Evolutionary conservation across 1,140 invertebrate species (phyloP).

Genomic region (Caenorhabditis tropicalis): DNA sequence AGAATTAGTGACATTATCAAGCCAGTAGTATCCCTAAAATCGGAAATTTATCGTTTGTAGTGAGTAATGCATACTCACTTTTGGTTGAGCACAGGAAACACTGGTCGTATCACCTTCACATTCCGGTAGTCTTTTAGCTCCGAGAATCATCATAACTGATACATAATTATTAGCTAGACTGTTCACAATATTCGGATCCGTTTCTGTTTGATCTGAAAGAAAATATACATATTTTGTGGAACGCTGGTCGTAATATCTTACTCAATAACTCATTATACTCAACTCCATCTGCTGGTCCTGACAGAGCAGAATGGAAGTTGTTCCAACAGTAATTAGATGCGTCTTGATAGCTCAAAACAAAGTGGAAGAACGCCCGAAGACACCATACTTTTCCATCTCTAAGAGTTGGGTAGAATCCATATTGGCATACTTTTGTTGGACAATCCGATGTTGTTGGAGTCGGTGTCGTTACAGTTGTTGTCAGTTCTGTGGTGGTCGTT

Average conservation of each 20-base stretch:
- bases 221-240: neutral
- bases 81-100: no score
- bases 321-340: neutral
- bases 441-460: neutral
- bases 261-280: neutral
- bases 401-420: neutral
- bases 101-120: no score
- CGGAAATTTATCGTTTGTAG: neutral
- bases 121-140: neutral
- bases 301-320: neutral
- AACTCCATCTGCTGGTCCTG: neutral
- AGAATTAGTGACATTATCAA: neutral
- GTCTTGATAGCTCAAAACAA: neutral
- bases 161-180: neutral
- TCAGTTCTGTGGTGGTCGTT: neutral
- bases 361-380: neutral
- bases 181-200: neutral
- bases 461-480: neutral
- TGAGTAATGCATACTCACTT: neutral
- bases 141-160: neutral
- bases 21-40: neutral
- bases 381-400: slow-evolving; percentile 8
- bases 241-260: neutral
- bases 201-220: slow-evolving; percentile 23
- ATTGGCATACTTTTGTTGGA: neutral